A percentile compares a stretch with the other conserved stretches of the same genome.
Conservation (phyloP, 2,888 invertebrate species). For the Tenthredo mesomela region DNA sequence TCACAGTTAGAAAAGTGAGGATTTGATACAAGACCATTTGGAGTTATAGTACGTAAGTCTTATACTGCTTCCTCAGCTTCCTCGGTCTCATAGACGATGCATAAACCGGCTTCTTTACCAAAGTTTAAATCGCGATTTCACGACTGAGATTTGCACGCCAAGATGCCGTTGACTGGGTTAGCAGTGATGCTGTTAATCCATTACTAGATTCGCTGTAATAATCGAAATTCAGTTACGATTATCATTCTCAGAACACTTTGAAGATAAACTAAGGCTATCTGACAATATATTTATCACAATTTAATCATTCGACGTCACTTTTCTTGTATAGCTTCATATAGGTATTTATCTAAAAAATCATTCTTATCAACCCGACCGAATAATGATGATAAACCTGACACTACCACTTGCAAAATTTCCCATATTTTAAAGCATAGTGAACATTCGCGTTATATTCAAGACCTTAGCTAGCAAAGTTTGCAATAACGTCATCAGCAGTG, state of each 20-base stretch:
- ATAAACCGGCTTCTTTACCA: not conserved
- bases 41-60: slow-evolving; percentile 57
- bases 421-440: not conserved
- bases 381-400: not conserved
- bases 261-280: not conserved
- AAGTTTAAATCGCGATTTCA: slow-evolving; percentile 35
- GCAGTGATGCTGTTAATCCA: slow-evolving; percentile 5
- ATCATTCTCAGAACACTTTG: not conserved
- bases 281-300: not conserved
- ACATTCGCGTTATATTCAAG: not conserved
- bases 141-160: slow-evolving; percentile 35
- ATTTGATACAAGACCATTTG: not conserved
- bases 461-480: not conserved
- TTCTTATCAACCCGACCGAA: not conserved
- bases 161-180: slow-evolving; percentile 39
- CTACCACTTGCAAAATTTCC: not conserved
- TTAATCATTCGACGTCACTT: not conserved
- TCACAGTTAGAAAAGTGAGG: slow-evolving; percentile 16
- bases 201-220: not conserved
- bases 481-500: not conserved
- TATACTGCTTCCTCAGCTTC: slow-evolving; percentile 60
- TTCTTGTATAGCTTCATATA: not conserved
- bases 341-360: not conserved
- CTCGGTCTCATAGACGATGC: not conserved
- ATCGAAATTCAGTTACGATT: slow-evolving; percentile 5